phyloP scores from a whole-genome alignment of 92 coral and sea anemone species.

The Scolanthus callimorphus region DNA sequence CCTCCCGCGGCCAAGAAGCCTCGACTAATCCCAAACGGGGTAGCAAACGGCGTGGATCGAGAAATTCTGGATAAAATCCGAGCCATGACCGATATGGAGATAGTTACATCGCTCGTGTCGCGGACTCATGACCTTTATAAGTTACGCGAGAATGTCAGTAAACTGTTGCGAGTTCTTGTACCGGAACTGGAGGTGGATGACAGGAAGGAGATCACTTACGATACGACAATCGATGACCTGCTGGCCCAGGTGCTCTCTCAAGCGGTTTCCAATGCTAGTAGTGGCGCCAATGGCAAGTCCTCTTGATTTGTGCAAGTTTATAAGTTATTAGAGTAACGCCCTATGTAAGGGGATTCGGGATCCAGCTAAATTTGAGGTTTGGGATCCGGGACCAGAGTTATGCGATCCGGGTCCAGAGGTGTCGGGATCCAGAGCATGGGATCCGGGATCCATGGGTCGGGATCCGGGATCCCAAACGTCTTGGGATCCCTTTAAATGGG shows the following conservation, averaged over 20 bases:
- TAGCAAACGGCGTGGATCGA: slow-evolving; percentile 39
- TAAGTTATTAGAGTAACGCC: no score
- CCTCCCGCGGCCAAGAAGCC: slow-evolving; percentile 7
- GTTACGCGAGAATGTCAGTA: slow-evolving; percentile 81
- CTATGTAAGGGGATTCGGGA: no score
- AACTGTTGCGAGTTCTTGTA: slow-evolving; percentile 73
- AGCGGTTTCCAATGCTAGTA: no score
- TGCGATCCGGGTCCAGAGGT: no score
- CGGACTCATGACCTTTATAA: slow-evolving; percentile 61
- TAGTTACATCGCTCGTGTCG: slow-evolving; percentile 47
- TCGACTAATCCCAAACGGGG: slow-evolving; percentile 3
- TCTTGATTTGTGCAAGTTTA: no score
- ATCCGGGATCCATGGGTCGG: no score
- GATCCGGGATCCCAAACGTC: no score
- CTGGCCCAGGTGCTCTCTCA: slow-evolving; percentile 78
- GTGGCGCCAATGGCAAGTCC: no score
- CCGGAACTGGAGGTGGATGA: slow-evolving; percentile 93
- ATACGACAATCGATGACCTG: slow-evolving; percentile 76
- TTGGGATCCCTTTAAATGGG: no score
- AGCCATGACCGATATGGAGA: slow-evolving; percentile 36
- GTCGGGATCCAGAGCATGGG: no score
- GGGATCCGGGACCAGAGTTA: no score
- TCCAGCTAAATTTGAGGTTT: no score
- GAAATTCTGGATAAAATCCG: slow-evolving; percentile 52
- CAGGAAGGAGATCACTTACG: slow-evolving; percentile 40